Percentiles rank a stretch among this genome's conserved stretches.
Evolutionary conservation across 2,113 vertebrate genomes (phyloP).

Genomic region (Atherinomorus stipes): DNA sequence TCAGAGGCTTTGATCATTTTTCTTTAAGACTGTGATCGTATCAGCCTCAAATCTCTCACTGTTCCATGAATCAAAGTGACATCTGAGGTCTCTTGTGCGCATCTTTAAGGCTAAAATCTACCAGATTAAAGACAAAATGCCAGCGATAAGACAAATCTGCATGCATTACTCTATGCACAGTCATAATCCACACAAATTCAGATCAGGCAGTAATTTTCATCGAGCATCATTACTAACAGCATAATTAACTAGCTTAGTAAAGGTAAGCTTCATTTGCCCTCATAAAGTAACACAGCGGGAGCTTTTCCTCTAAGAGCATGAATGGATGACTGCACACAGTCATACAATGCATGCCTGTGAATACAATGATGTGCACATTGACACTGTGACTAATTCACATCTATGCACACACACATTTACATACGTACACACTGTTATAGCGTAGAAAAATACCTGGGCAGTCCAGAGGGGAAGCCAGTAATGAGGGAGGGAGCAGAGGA

Average conservation of each 20-base stretch:
- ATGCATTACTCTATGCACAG: conserved; percentile 17
- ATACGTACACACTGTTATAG: conserved; percentile 23
- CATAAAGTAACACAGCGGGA: conserved; percentile 33
- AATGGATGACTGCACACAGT: conserved; percentile 16
- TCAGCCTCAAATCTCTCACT: conserved; percentile 35
- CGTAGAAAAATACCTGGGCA: conserved; percentile 58
- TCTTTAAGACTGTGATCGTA: conserved; percentile 23
- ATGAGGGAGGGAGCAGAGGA: conserved; percentile 63
- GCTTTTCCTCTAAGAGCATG: conserved; percentile 31
- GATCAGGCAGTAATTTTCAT: conserved; percentile 33
- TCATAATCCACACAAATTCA: conserved; percentile 29
- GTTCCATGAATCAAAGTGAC: conserved; percentile 47
- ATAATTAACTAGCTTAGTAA: conserved; percentile 36
- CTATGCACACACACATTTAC: conserved; percentile 10
- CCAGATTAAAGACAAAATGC: conserved; percentile 42
- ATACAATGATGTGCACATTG: conserved; percentile 3
- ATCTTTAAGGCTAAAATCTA: conserved; percentile 41
- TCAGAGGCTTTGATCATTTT: conserved; percentile 38
- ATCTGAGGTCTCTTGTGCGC: conserved; percentile 33
- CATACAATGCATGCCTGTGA: conserved; percentile 10
- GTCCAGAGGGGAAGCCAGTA: conserved; percentile 60
- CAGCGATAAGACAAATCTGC: conserved; percentile 15
- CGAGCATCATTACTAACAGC: conserved; percentile 22
- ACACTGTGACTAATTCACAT: conserved; percentile 7
- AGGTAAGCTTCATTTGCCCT: conserved; percentile 43